Evolutionary conservation across 2,797 vertebrate species (phyloP), one percentile per base, ranked within the genome.

Genomic region (Erpetoichthys calabaricus): DNA sequence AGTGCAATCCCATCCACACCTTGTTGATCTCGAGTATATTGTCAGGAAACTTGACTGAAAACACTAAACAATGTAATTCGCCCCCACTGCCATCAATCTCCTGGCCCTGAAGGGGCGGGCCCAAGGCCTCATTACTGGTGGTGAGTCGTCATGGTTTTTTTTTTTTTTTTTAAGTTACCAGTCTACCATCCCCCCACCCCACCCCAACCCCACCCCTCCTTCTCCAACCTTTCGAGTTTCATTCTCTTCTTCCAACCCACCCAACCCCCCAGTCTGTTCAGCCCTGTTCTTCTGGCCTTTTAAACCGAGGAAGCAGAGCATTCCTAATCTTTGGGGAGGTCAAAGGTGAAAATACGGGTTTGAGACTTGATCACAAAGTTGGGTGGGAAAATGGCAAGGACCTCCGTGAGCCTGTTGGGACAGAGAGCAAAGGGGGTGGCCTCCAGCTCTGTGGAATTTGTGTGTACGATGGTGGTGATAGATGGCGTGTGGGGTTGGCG

Each of bases 291-390:
- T 43, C 8, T 49, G 58, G 62, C 61, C 66, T 68, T 72, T 65
- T 63, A 60, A 62, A 56, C 57, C 55, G 59, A 52, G 41, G 56
- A 65, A 57, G 51, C 42, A 62, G 58, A 66, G 58, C 50, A 47
- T 61, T 68, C 67, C 63, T 57, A 55, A 65, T 64, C 68, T 59
- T 57, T 56, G n/a, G 41, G 45, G 57, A 59, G 70, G 68, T 73
- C 64, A 70, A 58, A 68, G 68, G 74, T 72, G 59, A 59, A 59
- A 65, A 57, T 57, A 62, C 59, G 64, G 60, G 53, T 65, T 62
- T 68, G 59, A 63, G 63, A 66, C 62, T 55, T 56, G 56, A 57
- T 62, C 58, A 59, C 51, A 57, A 47, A 51, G 55, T 43, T 46
- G 42, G 44, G 51, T 42, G 53, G 53, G 53, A 58, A 53, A 57